Conservation (phyloP, 2,113 vertebrate genomes). For the Nannospalax galili region DNA sequence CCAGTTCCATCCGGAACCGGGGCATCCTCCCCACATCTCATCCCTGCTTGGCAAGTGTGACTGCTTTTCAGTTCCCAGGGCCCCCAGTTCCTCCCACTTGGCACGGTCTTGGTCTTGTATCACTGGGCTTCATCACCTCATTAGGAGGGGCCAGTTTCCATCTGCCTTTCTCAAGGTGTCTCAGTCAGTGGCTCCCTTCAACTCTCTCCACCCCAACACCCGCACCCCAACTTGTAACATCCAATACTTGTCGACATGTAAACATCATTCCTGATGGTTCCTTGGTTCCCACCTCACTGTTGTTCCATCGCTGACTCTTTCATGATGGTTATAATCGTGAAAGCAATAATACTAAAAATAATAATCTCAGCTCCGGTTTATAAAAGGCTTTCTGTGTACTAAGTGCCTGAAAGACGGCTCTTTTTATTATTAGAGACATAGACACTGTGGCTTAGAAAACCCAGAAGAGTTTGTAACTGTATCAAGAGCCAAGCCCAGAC, state of each 20-base stretch:
- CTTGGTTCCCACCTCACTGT: not conserved
- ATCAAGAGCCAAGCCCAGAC: not conserved
- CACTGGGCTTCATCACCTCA: constrained; percentile 30
- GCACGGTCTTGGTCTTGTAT: not conserved
- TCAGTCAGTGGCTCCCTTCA: constrained; percentile 42
- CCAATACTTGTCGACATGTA: not conserved
- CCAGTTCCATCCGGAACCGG: not conserved
- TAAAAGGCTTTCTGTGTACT: not conserved
- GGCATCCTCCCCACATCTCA: not conserved
- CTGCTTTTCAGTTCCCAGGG: constrained; percentile 3
- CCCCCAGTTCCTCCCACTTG: constrained; percentile 8
- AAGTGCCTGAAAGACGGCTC: not conserved
- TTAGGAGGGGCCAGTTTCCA: constrained; percentile 76
- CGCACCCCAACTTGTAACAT: constrained; percentile 53
- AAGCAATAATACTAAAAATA: not conserved
- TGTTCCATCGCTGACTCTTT: not conserved
- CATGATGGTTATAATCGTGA: not conserved
- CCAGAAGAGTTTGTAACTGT: no score
- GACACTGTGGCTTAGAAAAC: not conserved
- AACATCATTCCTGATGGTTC: constrained; percentile 51
- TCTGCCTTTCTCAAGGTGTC: constrained; percentile 71
- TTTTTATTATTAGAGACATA: not conserved
- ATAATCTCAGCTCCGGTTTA: not conserved
- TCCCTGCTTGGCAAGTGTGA: not conserved
- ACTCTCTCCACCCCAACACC: constrained; percentile 59